Evolutionary conservation across 92 coral and sea anemone species (phyloP).

Genomic region (Porites cylindrica): DNA sequence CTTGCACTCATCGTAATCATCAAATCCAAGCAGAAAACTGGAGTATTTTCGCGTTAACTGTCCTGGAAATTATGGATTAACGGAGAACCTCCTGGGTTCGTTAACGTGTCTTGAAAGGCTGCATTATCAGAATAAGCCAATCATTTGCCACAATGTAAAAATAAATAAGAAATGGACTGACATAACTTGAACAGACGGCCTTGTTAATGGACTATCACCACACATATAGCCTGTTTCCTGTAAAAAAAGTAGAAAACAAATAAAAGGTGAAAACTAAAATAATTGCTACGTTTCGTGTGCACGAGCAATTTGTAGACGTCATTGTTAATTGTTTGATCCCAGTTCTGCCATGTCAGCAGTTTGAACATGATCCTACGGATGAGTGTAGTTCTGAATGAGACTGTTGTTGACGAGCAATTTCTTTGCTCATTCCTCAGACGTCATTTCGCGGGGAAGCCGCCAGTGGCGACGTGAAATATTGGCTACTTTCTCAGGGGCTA

Average conservation of each 20-base stretch:
- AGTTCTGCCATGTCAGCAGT: too few species aligned
- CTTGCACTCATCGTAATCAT: neutral
- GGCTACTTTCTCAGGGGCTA: too few species aligned
- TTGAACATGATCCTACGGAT: too few species aligned
- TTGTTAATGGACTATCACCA: conserved; percentile 19
- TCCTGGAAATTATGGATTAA: neutral
- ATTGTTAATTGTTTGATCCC: too few species aligned
- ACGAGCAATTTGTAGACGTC: neutral
- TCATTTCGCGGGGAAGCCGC: too few species aligned
- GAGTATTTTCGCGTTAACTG: neutral
- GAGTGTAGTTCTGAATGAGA: too few species aligned
- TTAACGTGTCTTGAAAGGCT: neutral
- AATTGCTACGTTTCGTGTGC: neutral
- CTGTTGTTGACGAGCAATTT: too few species aligned
- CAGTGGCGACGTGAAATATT: too few species aligned
- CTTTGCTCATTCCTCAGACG: too few species aligned
- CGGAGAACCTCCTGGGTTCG: neutral
- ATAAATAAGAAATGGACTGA: conserved; percentile 11
- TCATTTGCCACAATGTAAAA: conserved; percentile 10
- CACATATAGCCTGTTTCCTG: conserved; percentile 46
- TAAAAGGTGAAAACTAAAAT: neutral
- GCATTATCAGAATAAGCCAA: neutral
- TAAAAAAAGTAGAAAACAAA: neutral
- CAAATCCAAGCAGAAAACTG: neutral
- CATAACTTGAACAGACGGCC: conserved; percentile 18